A percentile compares a stretch with the other conserved stretches of the same genome.
These are phyloP conservation scores for Amblyornis subalaris DNA, from an alignment of 2,113 vertebrate genomes.

Conservation along the genomic window DNA sequence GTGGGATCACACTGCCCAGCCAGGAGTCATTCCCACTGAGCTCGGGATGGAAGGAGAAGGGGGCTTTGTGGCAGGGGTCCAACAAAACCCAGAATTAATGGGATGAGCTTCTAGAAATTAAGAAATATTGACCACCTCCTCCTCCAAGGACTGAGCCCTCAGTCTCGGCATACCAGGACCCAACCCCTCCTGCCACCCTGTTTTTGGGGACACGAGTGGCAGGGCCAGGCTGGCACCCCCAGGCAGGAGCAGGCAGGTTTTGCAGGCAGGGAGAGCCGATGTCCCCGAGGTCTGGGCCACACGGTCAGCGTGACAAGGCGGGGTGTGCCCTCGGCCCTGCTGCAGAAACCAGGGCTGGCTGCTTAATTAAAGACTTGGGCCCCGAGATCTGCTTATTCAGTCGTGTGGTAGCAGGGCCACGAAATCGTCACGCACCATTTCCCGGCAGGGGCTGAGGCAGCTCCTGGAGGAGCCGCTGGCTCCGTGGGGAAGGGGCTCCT, in stretches of 20 bases:
- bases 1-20: rapidly evolving
- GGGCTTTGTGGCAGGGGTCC: neutral
- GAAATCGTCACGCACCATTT: neutral
- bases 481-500: neutral
- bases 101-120: neutral
- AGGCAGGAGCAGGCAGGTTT: neutral
- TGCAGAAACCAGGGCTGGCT: neutral
- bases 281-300: neutral
- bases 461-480: neutral
- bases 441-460: neutral
- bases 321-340: neutral
- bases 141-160: neutral
- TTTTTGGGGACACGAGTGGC: neutral
- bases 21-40: rapidly evolving
- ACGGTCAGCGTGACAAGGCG: rapidly evolving
- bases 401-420: neutral
- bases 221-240: neutral
- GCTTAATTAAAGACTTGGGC: neutral
- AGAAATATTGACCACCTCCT: neutral
- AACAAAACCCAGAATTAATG: rapidly evolving
- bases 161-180: rapidly evolving
- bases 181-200: neutral
- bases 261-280: neutral
- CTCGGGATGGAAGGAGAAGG: neutral
- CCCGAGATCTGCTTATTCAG: neutral